Evolutionary conservation across 2,888 invertebrate genomes (phyloP).

Genomic region (Xestia sexstrigata): DNA sequence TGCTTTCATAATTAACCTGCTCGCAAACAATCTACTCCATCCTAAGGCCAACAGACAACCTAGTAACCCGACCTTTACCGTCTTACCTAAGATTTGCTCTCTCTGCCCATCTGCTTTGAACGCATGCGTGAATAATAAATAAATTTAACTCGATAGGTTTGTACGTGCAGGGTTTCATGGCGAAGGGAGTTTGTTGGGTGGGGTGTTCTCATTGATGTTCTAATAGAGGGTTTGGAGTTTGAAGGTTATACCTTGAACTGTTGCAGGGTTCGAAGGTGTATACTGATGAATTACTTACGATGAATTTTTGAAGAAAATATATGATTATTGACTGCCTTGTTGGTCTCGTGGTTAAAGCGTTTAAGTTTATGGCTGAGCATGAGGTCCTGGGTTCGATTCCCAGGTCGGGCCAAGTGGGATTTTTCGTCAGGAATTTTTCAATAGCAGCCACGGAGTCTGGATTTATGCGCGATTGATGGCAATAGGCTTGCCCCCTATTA

Average conservation of each 20-base stretch:
- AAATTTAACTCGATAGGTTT: conserved; percentile 37
- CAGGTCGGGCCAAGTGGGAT: background rate
- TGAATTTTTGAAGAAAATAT: background rate
- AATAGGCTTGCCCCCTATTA: background rate
- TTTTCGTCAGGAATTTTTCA: background rate
- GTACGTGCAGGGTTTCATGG: conserved; percentile 18
- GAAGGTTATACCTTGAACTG: background rate
- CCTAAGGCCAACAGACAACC: conserved; percentile 36
- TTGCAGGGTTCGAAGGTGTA: background rate
- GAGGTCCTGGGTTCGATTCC: background rate
- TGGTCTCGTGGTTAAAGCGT: background rate
- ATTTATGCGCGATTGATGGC: background rate
- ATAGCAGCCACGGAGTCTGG: background rate
- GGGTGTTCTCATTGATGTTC: background rate
- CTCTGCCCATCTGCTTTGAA: conserved; percentile 46
- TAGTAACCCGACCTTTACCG: conserved; percentile 53
- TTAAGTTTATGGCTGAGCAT: background rate
- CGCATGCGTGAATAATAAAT: conserved; percentile 41
- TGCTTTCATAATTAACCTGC: conserved; percentile 35
- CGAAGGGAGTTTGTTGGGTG: background rate
- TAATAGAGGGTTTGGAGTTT: background rate
- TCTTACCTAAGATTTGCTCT: conserved; percentile 44
- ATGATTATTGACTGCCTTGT: background rate
- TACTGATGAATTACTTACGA: background rate
- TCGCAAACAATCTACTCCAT: conserved; percentile 34